phyloP scores from a whole-genome alignment of 2,113 vertebrate genomes.

The Charadrius vociferus region DNA sequence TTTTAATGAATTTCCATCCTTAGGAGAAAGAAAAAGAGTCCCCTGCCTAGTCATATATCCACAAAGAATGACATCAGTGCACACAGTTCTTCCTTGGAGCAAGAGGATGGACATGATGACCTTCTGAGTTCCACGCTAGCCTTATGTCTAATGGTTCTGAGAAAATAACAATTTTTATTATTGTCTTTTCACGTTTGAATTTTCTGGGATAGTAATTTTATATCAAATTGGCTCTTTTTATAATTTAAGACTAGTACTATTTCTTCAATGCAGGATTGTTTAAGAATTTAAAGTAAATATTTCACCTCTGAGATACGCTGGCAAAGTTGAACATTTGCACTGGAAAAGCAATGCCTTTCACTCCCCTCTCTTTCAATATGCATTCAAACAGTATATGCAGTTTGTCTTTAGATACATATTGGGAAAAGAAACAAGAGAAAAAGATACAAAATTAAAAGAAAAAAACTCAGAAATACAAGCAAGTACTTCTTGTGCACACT shows the following conservation, averaged over 20 bases:
- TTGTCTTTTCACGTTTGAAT: background rate
- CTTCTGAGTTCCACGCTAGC: accelerated
- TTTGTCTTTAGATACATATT: accelerated
- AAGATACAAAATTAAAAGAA: accelerated
- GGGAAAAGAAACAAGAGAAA: background rate
- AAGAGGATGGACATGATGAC: background rate
- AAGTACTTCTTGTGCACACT: background rate
- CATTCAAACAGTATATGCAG: background rate
- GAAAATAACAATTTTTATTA: too few relatives aligned
- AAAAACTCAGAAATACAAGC: background rate
- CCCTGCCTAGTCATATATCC: background rate
- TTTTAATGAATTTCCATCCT: background rate
- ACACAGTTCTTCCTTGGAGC: background rate
- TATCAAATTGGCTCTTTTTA: background rate
- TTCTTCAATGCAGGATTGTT: background rate
- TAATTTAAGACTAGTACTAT: background rate
- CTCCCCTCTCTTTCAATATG: background rate
- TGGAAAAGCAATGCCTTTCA: background rate
- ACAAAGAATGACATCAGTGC: background rate
- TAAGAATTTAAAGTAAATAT: background rate
- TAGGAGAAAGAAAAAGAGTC: background rate
- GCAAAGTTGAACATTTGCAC: background rate
- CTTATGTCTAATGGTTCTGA: background rate
- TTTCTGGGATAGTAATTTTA: background rate
- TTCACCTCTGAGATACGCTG: background rate